Evolutionary conservation across 1,140 invertebrate genomes (phyloP), one percentile per base, ranked within the genome.

Genomic region (Oedothorax gibbosus): DNA sequence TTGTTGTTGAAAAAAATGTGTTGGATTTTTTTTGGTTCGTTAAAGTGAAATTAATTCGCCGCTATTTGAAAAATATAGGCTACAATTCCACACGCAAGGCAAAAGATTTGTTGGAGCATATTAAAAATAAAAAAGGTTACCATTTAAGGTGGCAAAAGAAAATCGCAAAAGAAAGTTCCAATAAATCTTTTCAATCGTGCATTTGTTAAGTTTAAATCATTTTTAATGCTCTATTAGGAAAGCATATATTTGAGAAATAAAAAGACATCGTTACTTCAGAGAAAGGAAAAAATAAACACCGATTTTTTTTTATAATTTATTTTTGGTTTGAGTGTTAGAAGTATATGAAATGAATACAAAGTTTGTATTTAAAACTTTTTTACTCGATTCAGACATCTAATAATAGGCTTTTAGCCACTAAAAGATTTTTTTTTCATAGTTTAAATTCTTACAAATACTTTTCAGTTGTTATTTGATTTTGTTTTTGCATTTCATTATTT

Each of bases 41-140:
- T 84, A 84, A 84, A 84, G 81, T 84, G 81, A 84, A 84, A 84
- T 84, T 84, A 84, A 84, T 84, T 84, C 60, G 81, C 72, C 57
- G 81, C 71, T 76, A 84, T 84, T 84, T 84, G 81, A 84, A 76
- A 84, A 84, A 84, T 84, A 84, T 84, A 84, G 81, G 81, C 71
- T 84, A 84, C 81, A 75, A 84, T 84, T 75, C 68, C 64, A 68
- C 80, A 82, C 80, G 69, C 68, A 82, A 82, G 80, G 53, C 12
- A 56, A 73, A 66, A 82, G 69, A n/a, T 18, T 73, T 35, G 49
- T 68, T 65, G 68, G 15, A 64, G 54, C 50, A 20, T 35, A n/a
- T 20, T 12, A 60, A 56, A 60, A 71, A 76, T 75, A 76, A 84
- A 50, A 83, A 21, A 14, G 49, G 65, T 49, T 56, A 56, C 56